A percentile compares a stretch with the other conserved stretches of the same genome.
phyloP scores from a whole-genome alignment of 2,888 invertebrate genomes.

The Beris chalybata region DNA sequence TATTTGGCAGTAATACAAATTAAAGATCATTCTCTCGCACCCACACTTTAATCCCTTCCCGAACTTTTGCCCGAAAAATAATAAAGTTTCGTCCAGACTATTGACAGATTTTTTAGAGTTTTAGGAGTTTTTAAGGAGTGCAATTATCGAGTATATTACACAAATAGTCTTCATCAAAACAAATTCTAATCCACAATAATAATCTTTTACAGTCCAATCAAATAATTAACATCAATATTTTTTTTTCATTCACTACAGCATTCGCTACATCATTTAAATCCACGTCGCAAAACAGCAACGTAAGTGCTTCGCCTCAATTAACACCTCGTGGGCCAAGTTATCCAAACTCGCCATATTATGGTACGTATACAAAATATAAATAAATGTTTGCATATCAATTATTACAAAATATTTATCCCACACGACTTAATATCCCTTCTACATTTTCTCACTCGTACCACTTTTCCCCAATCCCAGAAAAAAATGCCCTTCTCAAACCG shows the following conservation, averaged over 20 bases:
- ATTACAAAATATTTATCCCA: background rate
- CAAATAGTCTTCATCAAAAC: too few relatives aligned
- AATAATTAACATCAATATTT: conserved; percentile 7
- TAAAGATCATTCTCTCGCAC: too few relatives aligned
- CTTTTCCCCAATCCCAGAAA: background rate
- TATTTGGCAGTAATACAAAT: too few relatives aligned
- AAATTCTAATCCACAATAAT: too few relatives aligned
- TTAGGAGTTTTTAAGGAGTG: too few relatives aligned
- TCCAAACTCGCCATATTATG: conserved; percentile 21
- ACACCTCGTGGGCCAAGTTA: conserved; percentile 33
- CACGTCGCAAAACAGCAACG: background rate
- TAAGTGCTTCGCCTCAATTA: conserved; percentile 23
- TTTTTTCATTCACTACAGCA: conserved; percentile 1
- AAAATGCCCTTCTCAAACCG: background rate
- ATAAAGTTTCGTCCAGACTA: too few relatives aligned
- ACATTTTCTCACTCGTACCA: background rate
- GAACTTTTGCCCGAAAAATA: too few relatives aligned
- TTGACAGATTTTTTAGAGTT: too few relatives aligned
- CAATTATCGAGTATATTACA: too few relatives aligned
- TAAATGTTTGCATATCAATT: conserved; percentile 11
- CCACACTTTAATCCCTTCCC: too few relatives aligned
- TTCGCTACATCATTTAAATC: conserved; percentile 26
- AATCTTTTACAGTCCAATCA: background rate
- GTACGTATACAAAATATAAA: conserved; percentile 12
- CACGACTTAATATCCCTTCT: background rate